Base-by-base conservation (phyloP, 2,888 invertebrate genomes). In the Caenorhabditis sulstoni region DNA sequence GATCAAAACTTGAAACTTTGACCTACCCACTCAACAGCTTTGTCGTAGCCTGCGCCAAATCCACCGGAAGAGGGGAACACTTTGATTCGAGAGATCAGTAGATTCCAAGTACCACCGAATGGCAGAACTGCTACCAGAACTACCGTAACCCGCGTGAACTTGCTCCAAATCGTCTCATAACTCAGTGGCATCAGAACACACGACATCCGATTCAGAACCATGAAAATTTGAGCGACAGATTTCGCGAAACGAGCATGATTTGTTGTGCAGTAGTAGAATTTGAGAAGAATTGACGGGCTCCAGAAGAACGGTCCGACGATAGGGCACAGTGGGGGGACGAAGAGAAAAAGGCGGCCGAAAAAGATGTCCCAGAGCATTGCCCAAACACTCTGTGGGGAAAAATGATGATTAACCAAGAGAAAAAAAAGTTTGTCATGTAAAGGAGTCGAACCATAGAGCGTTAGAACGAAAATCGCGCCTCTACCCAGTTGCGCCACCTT, bases 171-270 rank as follows among this genome's bases (percentile, higher is more conserved):
- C 5, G n/a, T 11, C 1, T 14, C 22, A 41, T 67, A 55, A 5
- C 5, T 5, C 1, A 45, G 22, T 22, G 75, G 75, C 18, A 37
- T 35, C 29, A 75, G 11, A 0, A 75, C 62, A 14, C 75, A 75
- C 5, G 55, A 41, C 75, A 75, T 75, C 29, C 75, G 37, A 50
- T 75, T 75, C 29, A 62, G 29, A 1, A 67, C 67, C 57, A 75
- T 23, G 7, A 68, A 55, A n/a, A 62, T 62, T 67, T 75, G 75
- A 57, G 67, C 49, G 9, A 75, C 37, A 0, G 62, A 61, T 50
- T 75, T 67, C 1, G 55, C 35, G 16, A 65, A 52, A 47, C 73
- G 12, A 0, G 44, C 35, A 29, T 58, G 49, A 44, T 52, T 49
- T 3, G 16, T 0, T 11, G 23, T 4, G 11, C 23, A 23, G 23